Conservation (phyloP, 2,888 invertebrate species). For the Tenthredo livida region DNA sequence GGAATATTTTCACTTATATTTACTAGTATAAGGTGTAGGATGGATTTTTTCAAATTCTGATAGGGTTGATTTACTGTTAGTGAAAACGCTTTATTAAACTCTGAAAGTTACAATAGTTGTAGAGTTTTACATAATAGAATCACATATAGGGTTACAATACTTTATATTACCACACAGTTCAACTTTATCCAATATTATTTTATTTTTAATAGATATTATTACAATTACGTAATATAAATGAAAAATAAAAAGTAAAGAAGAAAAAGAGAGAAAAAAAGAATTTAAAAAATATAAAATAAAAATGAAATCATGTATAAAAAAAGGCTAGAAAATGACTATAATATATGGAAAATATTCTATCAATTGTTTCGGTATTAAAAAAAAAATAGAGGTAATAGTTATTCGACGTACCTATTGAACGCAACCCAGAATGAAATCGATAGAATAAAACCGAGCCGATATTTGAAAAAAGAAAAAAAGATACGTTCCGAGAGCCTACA, state of each 20-base stretch:
- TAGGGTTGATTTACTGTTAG: slow-evolving; percentile 62
- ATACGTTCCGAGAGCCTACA: background rate
- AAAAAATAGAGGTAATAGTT: background rate
- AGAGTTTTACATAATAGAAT: slow-evolving; percentile 68
- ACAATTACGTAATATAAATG: slow-evolving; percentile 61
- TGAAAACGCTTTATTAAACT: slow-evolving; percentile 76
- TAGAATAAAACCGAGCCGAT: slow-evolving; percentile 52
- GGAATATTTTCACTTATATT: background rate
- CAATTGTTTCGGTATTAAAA: background rate
- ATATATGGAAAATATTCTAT: background rate
- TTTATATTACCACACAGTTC: slow-evolving; percentile 55
- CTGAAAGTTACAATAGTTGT: slow-evolving; percentile 75
- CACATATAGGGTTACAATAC: slow-evolving; percentile 68
- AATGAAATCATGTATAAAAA: background rate
- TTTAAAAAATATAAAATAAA: background rate
- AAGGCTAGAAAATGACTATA: background rate
- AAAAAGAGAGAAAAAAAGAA: background rate
- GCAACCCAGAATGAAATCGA: background rate
- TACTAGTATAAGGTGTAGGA: background rate
- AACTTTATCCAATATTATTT: slow-evolving; percentile 57
- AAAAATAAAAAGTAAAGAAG: too few species aligned
- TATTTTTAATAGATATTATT: slow-evolving; percentile 64
- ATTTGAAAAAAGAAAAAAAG: background rate
- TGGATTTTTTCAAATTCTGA: background rate
- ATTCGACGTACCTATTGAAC: too few species aligned